Conservation (phyloP, 2,797 vertebrate species). For the Eulemur mongoz region DNA sequence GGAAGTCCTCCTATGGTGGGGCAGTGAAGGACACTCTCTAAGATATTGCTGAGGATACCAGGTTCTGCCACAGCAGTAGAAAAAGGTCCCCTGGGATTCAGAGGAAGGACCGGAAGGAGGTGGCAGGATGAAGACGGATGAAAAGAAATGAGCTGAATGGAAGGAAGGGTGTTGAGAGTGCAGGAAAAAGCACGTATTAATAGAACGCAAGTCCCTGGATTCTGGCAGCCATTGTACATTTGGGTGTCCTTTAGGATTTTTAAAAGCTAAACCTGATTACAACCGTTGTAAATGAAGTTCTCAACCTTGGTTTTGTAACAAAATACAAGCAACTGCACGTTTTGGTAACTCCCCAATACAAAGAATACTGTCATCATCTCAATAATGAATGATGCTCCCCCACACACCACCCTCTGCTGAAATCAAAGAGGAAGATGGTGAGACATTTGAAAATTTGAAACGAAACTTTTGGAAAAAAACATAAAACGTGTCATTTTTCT, state of each 20-base stretch:
- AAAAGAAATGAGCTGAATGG: not conserved
- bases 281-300: not conserved
- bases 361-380: conserved; percentile 32
- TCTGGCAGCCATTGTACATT: not conserved
- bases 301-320: conserved; percentile 9
- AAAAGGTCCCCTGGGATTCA: not conserved
- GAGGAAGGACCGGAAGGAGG: not conserved
- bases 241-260: not conserved
- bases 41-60: not conserved
- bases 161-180: no score
- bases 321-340: conserved; percentile 31
- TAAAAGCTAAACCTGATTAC: not conserved
- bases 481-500: not conserved
- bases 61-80: not conserved
- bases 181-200: not conserved
- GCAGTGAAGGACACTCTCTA: not conserved
- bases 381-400: not conserved
- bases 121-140: not conserved
- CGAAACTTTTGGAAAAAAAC: not conserved
- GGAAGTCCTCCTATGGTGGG: not conserved
- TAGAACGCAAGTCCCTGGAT: not conserved
- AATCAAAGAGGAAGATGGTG: conserved; percentile 7
- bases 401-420: not conserved
- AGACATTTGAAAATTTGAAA: not conserved
- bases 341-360: not conserved